Evolutionary conservation across 2,888 invertebrate species (phyloP), one percentile per base, ranked within the genome.

Genomic region (Leptopilina drosophilae): DNA sequence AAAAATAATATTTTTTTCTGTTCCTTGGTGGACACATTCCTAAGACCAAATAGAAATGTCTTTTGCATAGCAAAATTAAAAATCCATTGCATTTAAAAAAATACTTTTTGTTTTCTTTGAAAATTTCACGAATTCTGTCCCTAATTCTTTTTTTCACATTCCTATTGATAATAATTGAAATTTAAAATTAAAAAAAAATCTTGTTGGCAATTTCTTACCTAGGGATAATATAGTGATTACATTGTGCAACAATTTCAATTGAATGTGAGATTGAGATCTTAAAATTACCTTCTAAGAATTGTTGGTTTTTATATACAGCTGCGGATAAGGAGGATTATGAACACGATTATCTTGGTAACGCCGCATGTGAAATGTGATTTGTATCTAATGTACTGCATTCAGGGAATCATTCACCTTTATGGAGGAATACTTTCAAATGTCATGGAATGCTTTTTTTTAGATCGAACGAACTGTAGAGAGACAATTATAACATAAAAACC

Each of bases 201-300:
- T 20, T 20, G 8, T 62, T 20, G 8, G 62, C 62, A 62, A 9
- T 62, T 15, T 20, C n/a, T 62, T n/a, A 62, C 62, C 8, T 20
- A 62, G 62, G n/a, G 62, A 62, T 53, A 26, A 53, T 14, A 69
- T 53, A 53, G 33, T 69, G 9, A 69, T 69, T 49, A 69, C 14
- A 69, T 69, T 69, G 69, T 69, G 69, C 46, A 69, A 69, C 26
- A 49, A 49, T 20, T 67, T 11, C 20, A 67, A 67, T 46, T 66
- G n/a, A 69, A 26, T 26, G 26, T 69, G 12, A 69, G 69, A 69
- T 69, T 69, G 53, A 14, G 20, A 69, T 69, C 69, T 69, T 26
- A 49, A 69, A 69, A 69, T 69, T 69, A 14, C 26, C 53, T 33
- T 69, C 69, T 20, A 53, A 26, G 69, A 69, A 69, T 69, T 69